Conservation (phyloP, 1,140 invertebrate genomes). For the Eubasilissa regina region DNA sequence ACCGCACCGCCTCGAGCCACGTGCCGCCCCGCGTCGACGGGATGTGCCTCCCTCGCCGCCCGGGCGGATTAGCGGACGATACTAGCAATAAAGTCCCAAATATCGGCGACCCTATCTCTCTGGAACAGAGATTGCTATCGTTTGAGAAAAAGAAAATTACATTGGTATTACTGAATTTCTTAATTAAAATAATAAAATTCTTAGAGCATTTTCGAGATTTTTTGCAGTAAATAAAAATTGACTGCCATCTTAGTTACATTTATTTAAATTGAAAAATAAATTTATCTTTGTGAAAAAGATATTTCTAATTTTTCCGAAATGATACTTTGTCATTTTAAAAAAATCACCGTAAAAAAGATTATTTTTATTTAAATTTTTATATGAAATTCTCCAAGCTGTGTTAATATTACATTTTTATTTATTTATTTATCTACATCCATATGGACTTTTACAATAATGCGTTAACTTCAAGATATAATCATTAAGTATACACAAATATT, state of each 20-base stretch:
- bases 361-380: no score
- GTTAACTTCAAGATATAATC: no score
- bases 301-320: no score
- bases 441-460: no score
- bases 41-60: background rate
- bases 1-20: background rate
- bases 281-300: no score
- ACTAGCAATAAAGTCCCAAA: background rate
- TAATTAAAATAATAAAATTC: constrained; percentile 35
- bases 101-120: background rate
- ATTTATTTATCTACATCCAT: no score
- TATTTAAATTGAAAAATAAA: no score
- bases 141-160: constrained; percentile 23
- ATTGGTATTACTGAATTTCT: constrained; percentile 6
- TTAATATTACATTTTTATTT: background rate
- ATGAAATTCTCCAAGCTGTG: background rate
- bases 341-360: no score
- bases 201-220: constrained; percentile 3
- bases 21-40: background rate
- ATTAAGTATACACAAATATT: no score
- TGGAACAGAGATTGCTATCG: constrained; percentile 22
- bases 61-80: constrained; percentile 4
- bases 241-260: no score
- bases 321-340: no score
- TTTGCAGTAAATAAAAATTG: no score